These are phyloP conservation scores for Calyptomena viridis DNA, from an alignment of 2,113 vertebrate genomes.

Conservation along the genomic window DNA sequence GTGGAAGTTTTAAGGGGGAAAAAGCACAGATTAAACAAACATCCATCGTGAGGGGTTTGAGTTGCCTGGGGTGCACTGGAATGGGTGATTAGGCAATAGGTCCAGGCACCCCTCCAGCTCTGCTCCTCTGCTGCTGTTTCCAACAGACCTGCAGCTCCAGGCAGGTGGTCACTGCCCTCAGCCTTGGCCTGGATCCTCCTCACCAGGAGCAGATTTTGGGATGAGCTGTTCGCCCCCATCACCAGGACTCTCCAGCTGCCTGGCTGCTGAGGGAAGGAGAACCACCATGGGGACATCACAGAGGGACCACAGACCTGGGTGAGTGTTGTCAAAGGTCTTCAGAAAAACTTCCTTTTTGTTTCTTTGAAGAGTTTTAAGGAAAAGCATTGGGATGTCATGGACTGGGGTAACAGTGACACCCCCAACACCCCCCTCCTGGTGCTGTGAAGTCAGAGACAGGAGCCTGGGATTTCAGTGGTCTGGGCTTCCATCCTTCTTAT, in stretches of 20 bases:
- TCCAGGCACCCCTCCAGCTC: background rate
- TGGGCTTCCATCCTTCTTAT: background rate
- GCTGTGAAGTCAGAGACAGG: background rate
- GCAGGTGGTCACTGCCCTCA: background rate
- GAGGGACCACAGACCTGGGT: background rate
- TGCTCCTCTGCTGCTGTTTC: background rate
- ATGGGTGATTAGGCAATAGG: background rate
- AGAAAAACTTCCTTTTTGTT: background rate
- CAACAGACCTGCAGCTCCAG: background rate
- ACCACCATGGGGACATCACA: rapidly evolving
- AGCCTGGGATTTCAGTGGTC: background rate
- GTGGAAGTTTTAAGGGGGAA: background rate
- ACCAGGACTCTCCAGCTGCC: background rate
- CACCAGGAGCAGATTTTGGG: background rate
- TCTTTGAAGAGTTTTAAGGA: background rate
- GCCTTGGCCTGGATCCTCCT: background rate
- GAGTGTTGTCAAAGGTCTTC: background rate
- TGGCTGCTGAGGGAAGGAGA: background rate
- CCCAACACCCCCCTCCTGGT: too few relatives aligned
- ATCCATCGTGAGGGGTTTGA: background rate
- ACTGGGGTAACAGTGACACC: background rate
- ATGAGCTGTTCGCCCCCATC: background rate
- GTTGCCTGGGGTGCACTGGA: rapidly evolving
- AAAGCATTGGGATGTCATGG: background rate
- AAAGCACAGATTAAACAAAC: background rate